Evolutionary conservation across 1,140 invertebrate species (phyloP), one percentile per base, ranked within the genome.

Genomic region (Hycleus cichorii): DNA sequence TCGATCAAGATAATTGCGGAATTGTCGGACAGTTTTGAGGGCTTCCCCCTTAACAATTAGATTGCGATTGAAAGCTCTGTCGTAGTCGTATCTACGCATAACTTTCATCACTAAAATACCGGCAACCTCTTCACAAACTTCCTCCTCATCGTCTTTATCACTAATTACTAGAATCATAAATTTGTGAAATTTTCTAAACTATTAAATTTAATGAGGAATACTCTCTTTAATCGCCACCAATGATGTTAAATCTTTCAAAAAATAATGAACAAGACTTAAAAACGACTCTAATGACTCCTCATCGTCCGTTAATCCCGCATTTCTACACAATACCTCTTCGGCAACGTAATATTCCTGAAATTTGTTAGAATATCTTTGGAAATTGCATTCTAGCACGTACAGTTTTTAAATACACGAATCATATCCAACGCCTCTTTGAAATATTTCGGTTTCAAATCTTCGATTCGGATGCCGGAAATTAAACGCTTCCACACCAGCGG

Each of bases 191-290:
- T 18, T 18, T 18, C 18, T 18, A 39, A 42, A n/a, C 9, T 11
- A 42, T n/a, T n/a, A 42, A 42, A n/a, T 42, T 10, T 5, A 42
- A 42, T n/a, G 4, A 7, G 3, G 9, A n/a, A n/a, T 42, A 44
- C 73, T 71, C 61, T 77, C 70, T 58, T 82, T 80, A 0, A 83
- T 68, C 2, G 80, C 82, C 1, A 81, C 75, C 38, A 85, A 72
- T 2, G 83, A 84, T 57, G 77, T 78, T n/a, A 79, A 80, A 49
- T 85, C 83, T 51, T 80, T 81, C 72, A 85, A 77, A 77, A 80
- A 81, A 11, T 76, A 76, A 44, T 72, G 66, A 0, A 77, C 70
- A 24, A 79, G 71, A 47, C 80, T 70, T 1, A 80, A 45, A 62
- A 80, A 84, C 32, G 73, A 75, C 12, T 79, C 73, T 0, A 77